Evolutionary conservation across 2,797 vertebrate species (phyloP).

Genomic region (Crocodylus rhombifer): DNA sequence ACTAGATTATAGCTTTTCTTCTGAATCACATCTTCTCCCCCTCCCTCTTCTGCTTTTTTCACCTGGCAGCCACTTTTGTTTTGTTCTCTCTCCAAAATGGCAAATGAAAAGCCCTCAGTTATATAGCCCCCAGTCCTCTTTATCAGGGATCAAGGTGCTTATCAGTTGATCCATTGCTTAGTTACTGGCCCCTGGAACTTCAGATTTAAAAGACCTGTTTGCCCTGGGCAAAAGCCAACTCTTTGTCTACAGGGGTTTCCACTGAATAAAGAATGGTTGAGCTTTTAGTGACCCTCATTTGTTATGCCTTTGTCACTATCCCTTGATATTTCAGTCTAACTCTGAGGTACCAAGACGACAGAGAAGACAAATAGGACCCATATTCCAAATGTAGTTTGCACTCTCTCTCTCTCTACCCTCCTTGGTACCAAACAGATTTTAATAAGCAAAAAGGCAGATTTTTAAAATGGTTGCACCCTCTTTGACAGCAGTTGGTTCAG

Average conservation of each 20-base stretch:
- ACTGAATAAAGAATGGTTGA: slow-evolving; percentile 38
- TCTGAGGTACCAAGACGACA: neutral
- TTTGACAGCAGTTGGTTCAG: neutral
- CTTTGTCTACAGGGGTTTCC: slow-evolving; percentile 20
- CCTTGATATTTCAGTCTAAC: slow-evolving; percentile 45
- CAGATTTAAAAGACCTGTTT: slow-evolving; percentile 50
- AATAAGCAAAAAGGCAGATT: too few species aligned
- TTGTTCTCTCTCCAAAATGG: slow-evolving; percentile 20
- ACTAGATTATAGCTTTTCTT: too few species aligned
- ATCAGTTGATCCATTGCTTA: slow-evolving; percentile 49
- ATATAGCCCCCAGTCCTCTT: slow-evolving; percentile 56
- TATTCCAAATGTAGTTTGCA: too few species aligned
- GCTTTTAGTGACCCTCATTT: slow-evolving; percentile 47
- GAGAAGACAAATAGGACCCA: neutral
- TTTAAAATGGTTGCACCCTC: too few species aligned
- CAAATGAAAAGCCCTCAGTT: slow-evolving; percentile 45
- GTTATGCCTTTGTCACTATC: neutral
- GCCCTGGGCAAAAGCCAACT: slow-evolving; percentile 41
- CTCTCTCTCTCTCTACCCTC: too few species aligned
- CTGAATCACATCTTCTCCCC: neutral
- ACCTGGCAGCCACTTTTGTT: neutral
- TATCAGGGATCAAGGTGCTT: slow-evolving; percentile 14
- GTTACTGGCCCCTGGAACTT: slow-evolving; percentile 54
- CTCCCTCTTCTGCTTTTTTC: neutral
- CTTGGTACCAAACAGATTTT: too few species aligned